Evolutionary conservation across 1,140 invertebrate species (phyloP).

Genomic region (Myzus persicae): DNA sequence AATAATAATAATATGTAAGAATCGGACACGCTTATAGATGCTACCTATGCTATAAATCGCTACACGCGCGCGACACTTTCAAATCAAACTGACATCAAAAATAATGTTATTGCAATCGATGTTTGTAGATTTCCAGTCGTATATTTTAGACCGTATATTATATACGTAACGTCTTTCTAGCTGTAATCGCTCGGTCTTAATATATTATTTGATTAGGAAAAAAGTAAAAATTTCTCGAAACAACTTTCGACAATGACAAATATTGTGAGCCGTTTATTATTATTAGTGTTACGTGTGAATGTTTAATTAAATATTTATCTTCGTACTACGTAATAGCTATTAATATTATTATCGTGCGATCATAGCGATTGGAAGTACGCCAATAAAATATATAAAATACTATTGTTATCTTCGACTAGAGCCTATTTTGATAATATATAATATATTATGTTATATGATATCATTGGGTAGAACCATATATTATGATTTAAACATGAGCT

Average conservation of each 20-base stretch:
- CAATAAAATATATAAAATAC: not conserved
- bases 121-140: not conserved
- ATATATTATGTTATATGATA: not conserved
- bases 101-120: not conserved
- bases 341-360: not conserved
- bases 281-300: not conserved
- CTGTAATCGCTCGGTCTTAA: not conserved
- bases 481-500: not conserved
- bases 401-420: slow-evolving; percentile 35
- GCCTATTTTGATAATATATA: not conserved
- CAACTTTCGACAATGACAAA: slow-evolving; percentile 10
- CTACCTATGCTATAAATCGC: not conserved
- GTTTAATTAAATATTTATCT: not conserved
- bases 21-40: not conserved
- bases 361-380: not conserved
- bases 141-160: not conserved
- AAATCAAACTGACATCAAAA: not conserved
- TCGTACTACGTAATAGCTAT: not conserved
- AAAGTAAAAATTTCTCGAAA: slow-evolving; percentile 14
- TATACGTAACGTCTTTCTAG: not conserved
- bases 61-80: not conserved
- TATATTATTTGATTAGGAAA: not conserved
- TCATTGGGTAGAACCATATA: not conserved
- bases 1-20: not conserved
- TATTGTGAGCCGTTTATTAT: not conserved